Conservation (phyloP, 2,888 invertebrate genomes). For the Trichogramma evanescens region DNA sequence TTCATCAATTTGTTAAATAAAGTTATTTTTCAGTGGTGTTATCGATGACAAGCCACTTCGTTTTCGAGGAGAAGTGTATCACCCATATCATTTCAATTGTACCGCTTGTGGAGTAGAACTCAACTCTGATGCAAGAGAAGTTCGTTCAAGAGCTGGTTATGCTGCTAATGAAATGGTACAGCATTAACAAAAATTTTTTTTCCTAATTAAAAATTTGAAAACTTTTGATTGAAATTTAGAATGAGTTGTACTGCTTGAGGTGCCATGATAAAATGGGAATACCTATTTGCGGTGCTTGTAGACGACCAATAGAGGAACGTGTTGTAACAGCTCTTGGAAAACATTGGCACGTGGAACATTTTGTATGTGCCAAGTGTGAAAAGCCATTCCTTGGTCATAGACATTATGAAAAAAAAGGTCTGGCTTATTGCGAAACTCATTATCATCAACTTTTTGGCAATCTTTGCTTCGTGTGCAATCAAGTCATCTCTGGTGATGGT, state of each 20-base stretch:
- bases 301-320: slow-evolving; percentile 96
- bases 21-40: slow-evolving; percentile 60
- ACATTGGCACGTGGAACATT: slow-evolving; percentile 99
- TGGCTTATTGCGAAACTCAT: slow-evolving; percentile 98
- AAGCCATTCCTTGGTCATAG: slow-evolving; percentile 98
- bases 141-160: slow-evolving; percentile 82
- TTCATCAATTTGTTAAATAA: slow-evolving; percentile 4
- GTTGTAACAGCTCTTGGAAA: slow-evolving; percentile 97
- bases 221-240: slow-evolving; percentile 49
- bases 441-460: slow-evolving; percentile 99
- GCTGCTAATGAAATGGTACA: slow-evolving; percentile 79
- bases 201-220: not conserved
- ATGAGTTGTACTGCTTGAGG: slow-evolving; percentile 92
- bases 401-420: slow-evolving; percentile 96
- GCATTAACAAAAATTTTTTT: not conserved
- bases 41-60: slow-evolving; percentile 86
- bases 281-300: slow-evolving; percentile 99
- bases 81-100: slow-evolving; percentile 99
- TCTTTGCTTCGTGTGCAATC: slow-evolving; percentile 97
- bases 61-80: slow-evolving; percentile 94
- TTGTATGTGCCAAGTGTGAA: slow-evolving; percentile 99
- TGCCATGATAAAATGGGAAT: slow-evolving; percentile 99
- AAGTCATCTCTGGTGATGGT: slow-evolving; percentile 97
- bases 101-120: slow-evolving; percentile 86
- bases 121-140: slow-evolving; percentile 92